These are phyloP conservation scores for Drosophila parabipectinata DNA, from an alignment of 1,140 invertebrate species.

Conservation along the genomic window DNA sequence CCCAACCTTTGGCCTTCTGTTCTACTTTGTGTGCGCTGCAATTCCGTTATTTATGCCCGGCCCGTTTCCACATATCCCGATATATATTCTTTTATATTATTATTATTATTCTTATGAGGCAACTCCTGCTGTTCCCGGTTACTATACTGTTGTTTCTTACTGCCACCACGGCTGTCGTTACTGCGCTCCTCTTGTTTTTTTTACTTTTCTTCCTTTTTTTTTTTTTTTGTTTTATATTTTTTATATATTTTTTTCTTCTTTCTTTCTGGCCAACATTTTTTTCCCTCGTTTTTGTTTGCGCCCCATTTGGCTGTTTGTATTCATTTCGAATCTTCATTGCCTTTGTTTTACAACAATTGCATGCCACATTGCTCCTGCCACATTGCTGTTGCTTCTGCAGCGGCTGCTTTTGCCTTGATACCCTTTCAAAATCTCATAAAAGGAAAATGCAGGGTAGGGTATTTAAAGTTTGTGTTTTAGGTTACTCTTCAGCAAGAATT, in stretches of 20 bases:
- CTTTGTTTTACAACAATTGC: constrained; percentile 81
- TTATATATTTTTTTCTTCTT: constrained; percentile 29
- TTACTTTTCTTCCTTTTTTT: background rate
- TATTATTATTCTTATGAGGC: constrained; percentile 61
- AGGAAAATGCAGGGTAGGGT: background rate
- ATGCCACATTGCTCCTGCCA: constrained; percentile 51
- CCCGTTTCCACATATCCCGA: constrained; percentile 37
- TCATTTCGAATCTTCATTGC: constrained; percentile 71
- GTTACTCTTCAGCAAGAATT: no score
- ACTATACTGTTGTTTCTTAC: constrained; percentile 16
- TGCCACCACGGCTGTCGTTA: constrained; percentile 20
- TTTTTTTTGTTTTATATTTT: background rate
- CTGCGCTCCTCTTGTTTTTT: constrained; percentile 26
- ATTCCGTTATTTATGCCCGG: constrained; percentile 50
- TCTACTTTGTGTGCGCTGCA: constrained; percentile 43
- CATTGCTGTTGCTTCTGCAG: background rate
- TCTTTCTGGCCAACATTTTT: constrained; percentile 6
- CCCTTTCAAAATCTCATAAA: constrained; percentile 5
- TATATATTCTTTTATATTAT: constrained; percentile 33
- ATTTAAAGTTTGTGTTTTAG: background rate
- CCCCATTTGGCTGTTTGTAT: constrained; percentile 62
- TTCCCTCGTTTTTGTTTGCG: constrained; percentile 23
- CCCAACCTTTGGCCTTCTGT: constrained; percentile 15
- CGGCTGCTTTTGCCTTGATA: background rate
- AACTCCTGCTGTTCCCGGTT: constrained; percentile 47